A percentile compares a stretch with the other conserved stretches of the same genome.
Conservation (phyloP, 2,113 vertebrate genomes). For the Arizona elegans region DNA sequence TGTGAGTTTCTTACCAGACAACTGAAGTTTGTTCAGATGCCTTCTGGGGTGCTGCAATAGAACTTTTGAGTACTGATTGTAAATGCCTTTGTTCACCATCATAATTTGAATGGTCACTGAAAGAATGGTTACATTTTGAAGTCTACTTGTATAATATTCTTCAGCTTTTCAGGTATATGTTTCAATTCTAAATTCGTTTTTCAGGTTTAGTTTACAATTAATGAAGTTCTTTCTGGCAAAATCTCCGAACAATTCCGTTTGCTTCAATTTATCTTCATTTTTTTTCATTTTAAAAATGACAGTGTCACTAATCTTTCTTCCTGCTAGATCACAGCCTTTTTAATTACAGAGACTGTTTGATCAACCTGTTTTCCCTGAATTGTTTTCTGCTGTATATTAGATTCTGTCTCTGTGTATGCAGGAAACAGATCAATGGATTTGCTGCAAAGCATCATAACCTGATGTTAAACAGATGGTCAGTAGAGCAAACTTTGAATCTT, state of each 20-base stretch:
- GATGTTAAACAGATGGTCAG: background rate
- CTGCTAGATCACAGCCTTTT: background rate
- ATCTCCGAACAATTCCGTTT: background rate
- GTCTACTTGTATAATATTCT: background rate
- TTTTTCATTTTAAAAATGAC: background rate
- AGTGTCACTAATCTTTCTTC: background rate
- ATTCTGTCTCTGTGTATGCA: background rate
- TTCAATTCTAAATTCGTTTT: background rate
- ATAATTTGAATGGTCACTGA: background rate
- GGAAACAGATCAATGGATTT: background rate
- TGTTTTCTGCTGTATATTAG: background rate
- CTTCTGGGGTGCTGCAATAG: background rate
- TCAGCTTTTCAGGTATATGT: background rate
- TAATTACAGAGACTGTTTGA: background rate
- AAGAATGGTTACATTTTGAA: background rate
- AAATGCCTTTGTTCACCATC: background rate
- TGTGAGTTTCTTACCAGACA: background rate
- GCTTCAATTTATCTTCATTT: background rate
- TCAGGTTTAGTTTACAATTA: background rate
- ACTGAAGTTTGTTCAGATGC: background rate
- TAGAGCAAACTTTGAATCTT: background rate
- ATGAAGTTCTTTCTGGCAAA: background rate
- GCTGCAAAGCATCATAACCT: background rate
- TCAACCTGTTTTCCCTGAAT: background rate
- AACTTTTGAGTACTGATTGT: background rate